These are phyloP conservation scores for Callithrix jacchus DNA, from an alignment of 2,113 vertebrate genomes.

Conservation along the genomic window DNA sequence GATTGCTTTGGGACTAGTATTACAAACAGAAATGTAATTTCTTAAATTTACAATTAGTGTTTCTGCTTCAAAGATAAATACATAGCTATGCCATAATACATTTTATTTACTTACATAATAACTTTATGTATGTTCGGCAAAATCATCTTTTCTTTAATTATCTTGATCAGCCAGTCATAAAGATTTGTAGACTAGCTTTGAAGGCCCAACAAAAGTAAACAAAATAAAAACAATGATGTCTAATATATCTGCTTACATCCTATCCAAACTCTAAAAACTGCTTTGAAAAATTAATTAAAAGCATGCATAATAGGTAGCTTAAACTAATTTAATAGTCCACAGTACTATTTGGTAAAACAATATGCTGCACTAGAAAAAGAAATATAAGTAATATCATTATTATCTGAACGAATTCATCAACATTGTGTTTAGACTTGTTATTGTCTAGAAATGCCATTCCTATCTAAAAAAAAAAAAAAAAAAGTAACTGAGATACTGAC, in stretches of 20 bases:
- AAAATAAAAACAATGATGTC: not conserved
- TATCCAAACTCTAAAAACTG: not conserved
- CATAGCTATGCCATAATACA: not conserved
- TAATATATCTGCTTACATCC: not conserved
- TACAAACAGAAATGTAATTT: not conserved
- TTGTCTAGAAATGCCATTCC: not conserved
- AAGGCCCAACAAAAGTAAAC: not conserved
- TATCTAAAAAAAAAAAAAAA: not conserved
- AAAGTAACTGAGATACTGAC: not conserved
- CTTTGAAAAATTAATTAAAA: not conserved
- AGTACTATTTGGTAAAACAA: not conserved
- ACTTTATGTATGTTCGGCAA: not conserved
- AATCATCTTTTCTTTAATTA: not conserved
- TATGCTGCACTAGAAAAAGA: not conserved
- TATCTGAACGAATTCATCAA: not conserved
- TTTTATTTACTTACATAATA: not conserved
- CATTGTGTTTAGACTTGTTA: not conserved
- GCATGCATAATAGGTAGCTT: not conserved
- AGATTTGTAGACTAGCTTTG: not conserved
- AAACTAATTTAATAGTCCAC: not conserved
- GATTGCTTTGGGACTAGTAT: not conserved
- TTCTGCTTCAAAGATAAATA: not conserved
- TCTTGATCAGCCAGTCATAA: not conserved
- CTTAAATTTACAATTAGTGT: slow-evolving; percentile 34
- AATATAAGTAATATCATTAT: not conserved